These are phyloP conservation scores for Aphelinus atriplicis DNA, from an alignment of 1,140 invertebrate species.

Conservation along the genomic window DNA sequence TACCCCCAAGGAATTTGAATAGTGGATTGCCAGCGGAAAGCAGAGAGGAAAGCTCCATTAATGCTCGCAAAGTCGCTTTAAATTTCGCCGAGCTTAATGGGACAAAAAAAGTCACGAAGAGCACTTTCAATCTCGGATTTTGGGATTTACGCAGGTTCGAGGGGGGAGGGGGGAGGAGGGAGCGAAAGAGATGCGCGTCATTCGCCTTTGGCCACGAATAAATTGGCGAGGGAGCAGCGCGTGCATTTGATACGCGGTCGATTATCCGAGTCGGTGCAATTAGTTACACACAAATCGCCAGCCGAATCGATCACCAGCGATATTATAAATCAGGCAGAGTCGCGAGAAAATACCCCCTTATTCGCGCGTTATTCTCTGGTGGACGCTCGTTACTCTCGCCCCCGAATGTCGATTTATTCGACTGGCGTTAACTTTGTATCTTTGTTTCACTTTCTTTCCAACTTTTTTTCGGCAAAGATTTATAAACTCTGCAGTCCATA, in stretches of 20 bases:
- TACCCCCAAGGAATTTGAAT: no score
- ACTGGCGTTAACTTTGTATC: slow-evolving; percentile 31
- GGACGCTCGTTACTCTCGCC: not conserved
- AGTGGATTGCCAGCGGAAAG: no score
- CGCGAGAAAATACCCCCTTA: slow-evolving; percentile 30
- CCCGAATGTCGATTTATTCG: slow-evolving; percentile 31
- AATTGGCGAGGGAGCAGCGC: not conserved
- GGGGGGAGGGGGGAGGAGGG: not conserved
- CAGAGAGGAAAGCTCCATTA: no score
- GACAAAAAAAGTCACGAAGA: not conserved
- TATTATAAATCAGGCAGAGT: slow-evolving; percentile 32
- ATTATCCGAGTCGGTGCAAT: slow-evolving; percentile 28
- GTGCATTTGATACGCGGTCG: not conserved
- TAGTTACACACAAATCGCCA: slow-evolving; percentile 14
- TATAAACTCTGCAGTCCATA: slow-evolving; percentile 6
- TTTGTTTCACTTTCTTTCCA: slow-evolving; percentile 24
- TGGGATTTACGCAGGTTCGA: not conserved
- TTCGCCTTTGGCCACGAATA: not conserved
- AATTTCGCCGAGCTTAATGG: not conserved
- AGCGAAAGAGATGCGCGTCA: not conserved
- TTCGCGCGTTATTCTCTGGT: slow-evolving; percentile 15
- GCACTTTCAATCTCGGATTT: not conserved
- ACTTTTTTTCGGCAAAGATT: slow-evolving; percentile 2
- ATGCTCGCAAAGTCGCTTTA: not conserved
- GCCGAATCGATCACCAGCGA: slow-evolving; percentile 26